These are phyloP conservation scores for Bos indicus DNA, from an alignment of 2,113 vertebrate species.

Conservation along the genomic window DNA sequence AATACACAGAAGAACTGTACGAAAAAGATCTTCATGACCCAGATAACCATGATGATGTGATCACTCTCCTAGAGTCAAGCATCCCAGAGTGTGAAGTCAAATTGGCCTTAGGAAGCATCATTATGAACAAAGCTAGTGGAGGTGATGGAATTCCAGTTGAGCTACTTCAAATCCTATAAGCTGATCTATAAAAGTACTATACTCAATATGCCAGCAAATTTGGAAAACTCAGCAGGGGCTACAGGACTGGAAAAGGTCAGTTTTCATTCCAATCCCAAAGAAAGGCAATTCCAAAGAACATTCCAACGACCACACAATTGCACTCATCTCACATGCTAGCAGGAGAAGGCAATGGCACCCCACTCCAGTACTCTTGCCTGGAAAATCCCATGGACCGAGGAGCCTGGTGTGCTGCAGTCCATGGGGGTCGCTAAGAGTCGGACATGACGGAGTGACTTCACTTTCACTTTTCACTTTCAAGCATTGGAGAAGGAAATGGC, in stretches of 20 bases:
- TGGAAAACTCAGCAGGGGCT: neutral
- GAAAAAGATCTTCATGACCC: neutral
- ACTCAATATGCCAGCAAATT: neutral
- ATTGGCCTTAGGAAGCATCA: neutral
- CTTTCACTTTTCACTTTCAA: too few relatives aligned
- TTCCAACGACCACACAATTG: fast-evolving
- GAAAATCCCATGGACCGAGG: too few relatives aligned
- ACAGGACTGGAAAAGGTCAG: neutral
- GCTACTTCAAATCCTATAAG: neutral
- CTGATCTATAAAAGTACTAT: neutral
- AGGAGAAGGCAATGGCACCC: too few relatives aligned
- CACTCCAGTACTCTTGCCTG: too few relatives aligned
- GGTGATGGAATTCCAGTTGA: neutral
- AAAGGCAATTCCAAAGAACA: neutral
- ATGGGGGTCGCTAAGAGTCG: too few relatives aligned
- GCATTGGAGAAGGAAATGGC: too few relatives aligned
- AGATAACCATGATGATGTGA: neutral
- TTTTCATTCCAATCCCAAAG: neutral
- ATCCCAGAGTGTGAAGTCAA: neutral
- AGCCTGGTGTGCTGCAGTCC: too few relatives aligned
- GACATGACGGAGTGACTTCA: too few relatives aligned
- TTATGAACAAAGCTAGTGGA: neutral
- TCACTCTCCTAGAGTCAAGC: neutral
- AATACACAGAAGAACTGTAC: neutral
- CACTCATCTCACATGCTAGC: neutral